Conservation (phyloP, 2,797 vertebrate genomes). For the Leuciscus waleckii region DNA sequence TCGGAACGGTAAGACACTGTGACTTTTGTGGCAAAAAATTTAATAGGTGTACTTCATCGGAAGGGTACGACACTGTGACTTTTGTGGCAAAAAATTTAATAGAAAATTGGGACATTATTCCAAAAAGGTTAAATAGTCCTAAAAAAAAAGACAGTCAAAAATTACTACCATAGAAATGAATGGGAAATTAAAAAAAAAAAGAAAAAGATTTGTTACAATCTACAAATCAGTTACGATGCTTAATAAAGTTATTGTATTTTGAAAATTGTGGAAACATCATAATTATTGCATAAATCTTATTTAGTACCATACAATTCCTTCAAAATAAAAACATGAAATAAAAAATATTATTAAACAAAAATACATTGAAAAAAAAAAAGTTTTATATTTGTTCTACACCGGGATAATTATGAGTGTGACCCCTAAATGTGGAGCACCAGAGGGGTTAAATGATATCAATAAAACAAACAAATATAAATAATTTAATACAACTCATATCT, state of each 20-base stretch:
- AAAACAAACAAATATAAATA: neutral
- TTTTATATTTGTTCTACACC: neutral
- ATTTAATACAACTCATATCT: neutral
- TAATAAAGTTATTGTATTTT: neutral
- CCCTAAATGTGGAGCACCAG: neutral
- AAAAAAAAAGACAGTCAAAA: neutral
- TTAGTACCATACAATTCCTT: neutral
- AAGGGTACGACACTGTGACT: neutral
- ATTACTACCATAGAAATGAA: neutral
- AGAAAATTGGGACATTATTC: neutral
- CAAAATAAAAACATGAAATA: neutral
- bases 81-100: neutral
- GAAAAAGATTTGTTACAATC: neutral
- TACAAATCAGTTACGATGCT: neutral
- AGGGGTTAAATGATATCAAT: no score
- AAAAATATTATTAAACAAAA: neutral
- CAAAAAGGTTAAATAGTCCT: neutral
- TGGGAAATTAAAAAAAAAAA: neutral
- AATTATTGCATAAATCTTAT: neutral
- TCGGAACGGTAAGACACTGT: neutral
- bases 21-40: neutral
- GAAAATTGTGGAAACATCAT: neutral
- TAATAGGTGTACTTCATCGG: neutral
- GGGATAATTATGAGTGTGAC: neutral
- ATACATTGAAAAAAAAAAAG: neutral